phyloP scores from a whole-genome alignment of 2,888 invertebrate species.

The Coecobrya sp. region DNA sequence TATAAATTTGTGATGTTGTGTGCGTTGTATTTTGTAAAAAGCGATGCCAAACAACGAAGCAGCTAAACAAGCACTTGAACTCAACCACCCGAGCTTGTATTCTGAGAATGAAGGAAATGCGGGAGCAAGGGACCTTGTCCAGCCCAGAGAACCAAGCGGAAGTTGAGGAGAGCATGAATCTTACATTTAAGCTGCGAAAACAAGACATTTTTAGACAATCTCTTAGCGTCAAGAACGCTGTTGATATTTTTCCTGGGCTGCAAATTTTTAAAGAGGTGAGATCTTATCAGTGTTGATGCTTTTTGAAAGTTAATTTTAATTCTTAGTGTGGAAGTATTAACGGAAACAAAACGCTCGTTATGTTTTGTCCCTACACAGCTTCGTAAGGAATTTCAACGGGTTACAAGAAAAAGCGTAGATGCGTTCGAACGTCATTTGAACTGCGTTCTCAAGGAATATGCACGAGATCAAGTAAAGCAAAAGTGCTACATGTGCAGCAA shows the following conservation, averaged over 20 bases:
- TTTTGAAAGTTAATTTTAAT: no score
- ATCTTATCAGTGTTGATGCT: no score
- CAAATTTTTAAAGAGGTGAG: constrained; percentile 4
- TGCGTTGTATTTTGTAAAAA: not conserved
- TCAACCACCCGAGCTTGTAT: not conserved
- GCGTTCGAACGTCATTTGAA: constrained; percentile 45
- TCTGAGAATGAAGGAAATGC: not conserved
- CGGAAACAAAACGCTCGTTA: not conserved
- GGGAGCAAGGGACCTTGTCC: not conserved
- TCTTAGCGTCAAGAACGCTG: constrained; percentile 18
- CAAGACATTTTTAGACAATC: not conserved
- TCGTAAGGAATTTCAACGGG: constrained; percentile 39
- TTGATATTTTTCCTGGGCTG: constrained; percentile 52
- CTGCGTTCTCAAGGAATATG: constrained; percentile 40
- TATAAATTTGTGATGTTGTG: not conserved
- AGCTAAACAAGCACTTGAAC: constrained; percentile 8
- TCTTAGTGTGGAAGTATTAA: not conserved
- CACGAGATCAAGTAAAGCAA: not conserved
- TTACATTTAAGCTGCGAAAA: constrained; percentile 20
- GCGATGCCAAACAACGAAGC: constrained; percentile 6
- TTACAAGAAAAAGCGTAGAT: constrained; percentile 6
- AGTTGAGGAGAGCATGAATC: not conserved
- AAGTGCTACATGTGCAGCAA: constrained; percentile 28
- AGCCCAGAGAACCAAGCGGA: not conserved
- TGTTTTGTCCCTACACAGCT: not conserved